Evolutionary conservation across 2,113 vertebrate species (phyloP).

Genomic region (Colaptes auratus): DNA sequence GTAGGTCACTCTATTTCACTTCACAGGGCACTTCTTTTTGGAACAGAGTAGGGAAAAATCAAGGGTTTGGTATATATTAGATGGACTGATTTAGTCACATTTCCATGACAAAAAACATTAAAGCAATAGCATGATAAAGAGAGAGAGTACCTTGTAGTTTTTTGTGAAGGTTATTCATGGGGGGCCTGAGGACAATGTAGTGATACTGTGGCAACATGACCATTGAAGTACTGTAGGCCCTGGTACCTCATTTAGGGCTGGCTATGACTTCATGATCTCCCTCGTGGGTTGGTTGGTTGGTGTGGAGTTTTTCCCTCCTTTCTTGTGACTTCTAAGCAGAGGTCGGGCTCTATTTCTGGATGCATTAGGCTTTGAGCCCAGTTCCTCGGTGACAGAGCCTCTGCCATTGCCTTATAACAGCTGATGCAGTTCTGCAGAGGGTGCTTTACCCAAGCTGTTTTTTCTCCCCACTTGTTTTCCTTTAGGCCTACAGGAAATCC

Average conservation of each 20-base stretch:
- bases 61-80: not conserved
- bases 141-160: not conserved
- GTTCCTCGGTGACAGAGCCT: not conserved
- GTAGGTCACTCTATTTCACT: not conserved
- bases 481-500: not conserved
- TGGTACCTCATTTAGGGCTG: not conserved
- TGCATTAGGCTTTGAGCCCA: not conserved
- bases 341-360: not conserved
- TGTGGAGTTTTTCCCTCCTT: not conserved
- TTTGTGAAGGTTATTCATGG: not conserved
- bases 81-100: not conserved
- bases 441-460: not conserved
- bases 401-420: not conserved
- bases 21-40: not conserved
- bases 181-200: not conserved
- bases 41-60: not conserved
- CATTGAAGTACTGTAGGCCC: not conserved
- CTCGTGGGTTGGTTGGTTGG: not conserved
- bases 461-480: not conserved
- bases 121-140: not conserved
- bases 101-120: not conserved
- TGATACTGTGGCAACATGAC: not conserved
- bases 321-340: not conserved
- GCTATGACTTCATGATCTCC: not conserved
- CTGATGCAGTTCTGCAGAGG: not conserved